Evolutionary conservation across 1,140 invertebrate species (phyloP).

Genomic region (Drosophila willistoni): DNA sequence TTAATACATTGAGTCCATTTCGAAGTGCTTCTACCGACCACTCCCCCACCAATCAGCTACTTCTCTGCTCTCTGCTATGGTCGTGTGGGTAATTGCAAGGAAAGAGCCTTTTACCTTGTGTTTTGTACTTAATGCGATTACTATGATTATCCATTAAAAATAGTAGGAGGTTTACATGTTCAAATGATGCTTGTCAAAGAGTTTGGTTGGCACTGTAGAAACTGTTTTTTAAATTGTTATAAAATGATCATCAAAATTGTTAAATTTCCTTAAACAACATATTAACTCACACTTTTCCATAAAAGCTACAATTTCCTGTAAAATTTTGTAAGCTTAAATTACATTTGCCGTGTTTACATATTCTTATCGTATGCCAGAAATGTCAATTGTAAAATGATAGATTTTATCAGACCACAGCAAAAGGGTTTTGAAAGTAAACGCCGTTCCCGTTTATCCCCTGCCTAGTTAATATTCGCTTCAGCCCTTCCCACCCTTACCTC

Average conservation of each 20-base stretch:
- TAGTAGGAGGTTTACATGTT: conserved; percentile 5
- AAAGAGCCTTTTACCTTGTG: conserved; percentile 2
- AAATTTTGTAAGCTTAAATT: not conserved
- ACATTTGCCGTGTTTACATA: not conserved
- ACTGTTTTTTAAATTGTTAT: not conserved
- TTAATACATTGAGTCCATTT: conserved; percentile 55
- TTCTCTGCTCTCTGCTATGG: conserved; percentile 30
- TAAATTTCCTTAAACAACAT: too few relatives aligned
- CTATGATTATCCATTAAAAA: conserved; percentile 46
- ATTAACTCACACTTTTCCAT: too few relatives aligned
- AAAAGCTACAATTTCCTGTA: not conserved
- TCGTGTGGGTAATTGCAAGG: conserved; percentile 12
- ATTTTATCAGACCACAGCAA: not conserved
- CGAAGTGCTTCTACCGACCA: conserved; percentile 9
- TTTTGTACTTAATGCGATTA: conserved; percentile 43
- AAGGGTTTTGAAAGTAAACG: not conserved
- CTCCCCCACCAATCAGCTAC: conserved; percentile 11
- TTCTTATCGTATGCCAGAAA: not conserved
- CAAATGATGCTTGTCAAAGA: conserved; percentile 37
- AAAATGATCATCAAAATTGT: too few relatives aligned
- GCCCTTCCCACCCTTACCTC: not conserved
- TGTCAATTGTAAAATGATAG: not conserved
- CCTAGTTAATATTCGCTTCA: not conserved
- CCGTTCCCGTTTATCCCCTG: not conserved
- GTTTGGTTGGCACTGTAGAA: not conserved